Evolutionary conservation across 2,797 vertebrate genomes (phyloP).

Genomic region (Ceryle rudis): DNA sequence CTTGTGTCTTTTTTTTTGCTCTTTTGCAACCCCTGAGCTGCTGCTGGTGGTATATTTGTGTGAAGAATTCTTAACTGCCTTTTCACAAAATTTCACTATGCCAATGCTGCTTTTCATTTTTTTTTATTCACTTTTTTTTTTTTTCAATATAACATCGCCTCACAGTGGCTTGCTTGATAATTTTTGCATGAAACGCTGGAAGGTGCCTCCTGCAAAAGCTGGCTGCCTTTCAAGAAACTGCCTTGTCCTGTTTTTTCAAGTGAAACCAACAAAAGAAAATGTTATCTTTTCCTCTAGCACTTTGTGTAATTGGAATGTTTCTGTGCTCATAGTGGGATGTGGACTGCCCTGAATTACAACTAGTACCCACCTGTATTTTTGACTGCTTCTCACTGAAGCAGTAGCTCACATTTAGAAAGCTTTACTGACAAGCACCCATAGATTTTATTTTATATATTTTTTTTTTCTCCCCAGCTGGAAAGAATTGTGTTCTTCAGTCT

Average conservation of each 20-base stretch:
- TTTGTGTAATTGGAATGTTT: background rate
- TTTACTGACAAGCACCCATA: background rate
- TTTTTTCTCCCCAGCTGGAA: background rate
- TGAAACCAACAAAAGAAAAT: slow-evolving; percentile 28
- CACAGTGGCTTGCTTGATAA: slow-evolving; percentile 48
- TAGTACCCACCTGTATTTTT: background rate
- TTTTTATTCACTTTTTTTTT: background rate
- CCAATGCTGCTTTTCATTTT: background rate
- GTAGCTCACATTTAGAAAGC: background rate
- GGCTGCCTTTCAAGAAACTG: slow-evolving; percentile 20
- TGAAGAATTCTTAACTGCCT: slow-evolving; percentile 15
- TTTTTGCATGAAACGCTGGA: slow-evolving; percentile 11
- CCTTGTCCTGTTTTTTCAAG: background rate
- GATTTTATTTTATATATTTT: background rate
- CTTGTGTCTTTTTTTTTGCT: background rate
- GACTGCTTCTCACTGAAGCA: background rate
- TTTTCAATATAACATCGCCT: slow-evolving; percentile 37
- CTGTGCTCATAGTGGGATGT: background rate
- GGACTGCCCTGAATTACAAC: slow-evolving; percentile 23
- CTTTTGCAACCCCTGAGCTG: background rate
- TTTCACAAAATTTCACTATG: background rate
- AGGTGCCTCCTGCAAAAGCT: background rate
- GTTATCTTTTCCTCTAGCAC: slow-evolving; percentile 30
- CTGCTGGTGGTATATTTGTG: background rate
- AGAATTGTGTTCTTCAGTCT: background rate